These are phyloP conservation scores for Pangasius djambal DNA, from an alignment of 2,797 vertebrate genomes.

Conservation along the genomic window DNA sequence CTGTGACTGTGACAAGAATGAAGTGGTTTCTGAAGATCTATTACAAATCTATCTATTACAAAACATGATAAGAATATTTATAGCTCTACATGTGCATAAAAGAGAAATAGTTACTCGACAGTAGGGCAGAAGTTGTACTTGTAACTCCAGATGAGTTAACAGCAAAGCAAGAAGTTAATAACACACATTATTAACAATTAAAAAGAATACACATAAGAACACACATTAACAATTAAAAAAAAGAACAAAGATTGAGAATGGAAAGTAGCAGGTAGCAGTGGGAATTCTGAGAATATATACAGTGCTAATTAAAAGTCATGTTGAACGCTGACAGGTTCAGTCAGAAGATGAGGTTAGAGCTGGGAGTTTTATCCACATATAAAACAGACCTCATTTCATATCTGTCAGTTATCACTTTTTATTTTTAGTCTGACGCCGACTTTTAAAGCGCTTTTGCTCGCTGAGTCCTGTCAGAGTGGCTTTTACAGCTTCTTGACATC, in stretches of 20 bases:
- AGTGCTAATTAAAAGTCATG: conserved; percentile 32
- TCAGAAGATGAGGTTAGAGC: conserved; percentile 7
- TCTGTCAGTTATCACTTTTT: conserved; percentile 32
- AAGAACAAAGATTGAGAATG: neutral
- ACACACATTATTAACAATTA: neutral
- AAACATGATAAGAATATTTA: neutral
- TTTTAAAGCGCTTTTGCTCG: conserved; percentile 8
- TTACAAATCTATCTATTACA: neutral
- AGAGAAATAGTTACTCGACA: neutral
- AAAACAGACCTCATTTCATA: conserved; percentile 25
- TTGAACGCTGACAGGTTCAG: conserved; percentile 20
- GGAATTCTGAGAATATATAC: conserved; percentile 16
- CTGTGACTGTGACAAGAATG: neutral
- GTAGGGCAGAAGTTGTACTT: neutral
- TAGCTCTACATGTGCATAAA: neutral
- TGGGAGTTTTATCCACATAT: conserved; percentile 13
- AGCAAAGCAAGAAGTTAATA: neutral
- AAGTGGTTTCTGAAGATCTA: neutral
- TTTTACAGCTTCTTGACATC: conserved; percentile 18
- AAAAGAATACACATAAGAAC: neutral
- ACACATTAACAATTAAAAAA: neutral
- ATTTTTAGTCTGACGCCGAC: conserved; percentile 22
- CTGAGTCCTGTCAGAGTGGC: conserved; percentile 17
- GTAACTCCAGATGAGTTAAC: neutral
- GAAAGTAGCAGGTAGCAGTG: neutral